Conservation (phyloP, 92 coral and sea anemone genomes). For the Palythoa heliodiscus region DNA sequence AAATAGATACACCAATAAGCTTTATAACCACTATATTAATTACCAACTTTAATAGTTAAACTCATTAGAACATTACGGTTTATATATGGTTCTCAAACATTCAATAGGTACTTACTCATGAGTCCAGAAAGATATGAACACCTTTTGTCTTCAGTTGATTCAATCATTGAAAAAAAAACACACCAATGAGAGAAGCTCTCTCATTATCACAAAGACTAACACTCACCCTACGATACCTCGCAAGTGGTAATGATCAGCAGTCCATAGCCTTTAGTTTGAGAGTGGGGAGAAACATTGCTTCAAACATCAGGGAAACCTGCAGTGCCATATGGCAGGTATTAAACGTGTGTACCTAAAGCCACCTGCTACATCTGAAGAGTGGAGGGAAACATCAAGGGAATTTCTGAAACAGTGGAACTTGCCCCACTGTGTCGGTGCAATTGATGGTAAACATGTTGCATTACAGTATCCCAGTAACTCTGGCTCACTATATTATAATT, state of each 20-base stretch:
- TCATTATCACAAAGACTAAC: constrained; percentile 57
- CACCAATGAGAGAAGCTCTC: constrained; percentile 56
- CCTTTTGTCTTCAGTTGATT: constrained; percentile 57
- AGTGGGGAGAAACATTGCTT: constrained; percentile 56
- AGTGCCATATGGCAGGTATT: constrained; percentile 61
- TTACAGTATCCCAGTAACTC: constrained; percentile 40
- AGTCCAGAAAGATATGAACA: constrained; percentile 60
- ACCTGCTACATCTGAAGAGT: constrained; percentile 41
- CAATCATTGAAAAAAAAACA: constrained; percentile 49
- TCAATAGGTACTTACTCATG: constrained; percentile 62
- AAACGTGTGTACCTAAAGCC: constrained; percentile 46
- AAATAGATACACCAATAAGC: constrained; percentile 12
- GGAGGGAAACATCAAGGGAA: constrained; percentile 34
- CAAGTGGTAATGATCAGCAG: constrained; percentile 60
- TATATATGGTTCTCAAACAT: constrained; percentile 14
- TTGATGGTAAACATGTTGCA: constrained; percentile 50
- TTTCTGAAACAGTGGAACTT: constrained; percentile 47
- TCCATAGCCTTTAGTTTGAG: constrained; percentile 49
- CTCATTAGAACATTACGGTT: constrained; percentile 15
- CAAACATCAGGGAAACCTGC: constrained; percentile 56
- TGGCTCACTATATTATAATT: constrained; percentile 51
- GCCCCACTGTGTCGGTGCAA: constrained; percentile 49
- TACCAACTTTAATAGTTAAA: constrained; percentile 10
- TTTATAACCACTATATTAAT: constrained; percentile 3
- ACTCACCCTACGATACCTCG: constrained; percentile 56